Evolutionary conservation across 2,797 vertebrate species (phyloP).

Genomic region (Notoglanidium macrostoma): DNA sequence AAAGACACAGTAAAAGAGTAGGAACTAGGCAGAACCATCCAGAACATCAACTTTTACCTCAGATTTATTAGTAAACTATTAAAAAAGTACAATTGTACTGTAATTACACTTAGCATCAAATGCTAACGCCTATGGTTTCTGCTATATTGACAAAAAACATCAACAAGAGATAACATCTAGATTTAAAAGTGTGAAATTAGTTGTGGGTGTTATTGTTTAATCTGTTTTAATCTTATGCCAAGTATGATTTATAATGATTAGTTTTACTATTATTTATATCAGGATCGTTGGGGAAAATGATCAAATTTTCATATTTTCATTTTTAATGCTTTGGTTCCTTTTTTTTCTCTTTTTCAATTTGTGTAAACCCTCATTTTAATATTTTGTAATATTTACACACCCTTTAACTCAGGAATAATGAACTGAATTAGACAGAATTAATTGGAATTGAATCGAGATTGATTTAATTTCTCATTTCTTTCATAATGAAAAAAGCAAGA

Average conservation of each 20-base stretch:
- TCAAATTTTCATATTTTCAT: background rate
- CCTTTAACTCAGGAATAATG: background rate
- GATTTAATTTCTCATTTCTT: background rate
- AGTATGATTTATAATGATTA: background rate
- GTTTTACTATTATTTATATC: background rate
- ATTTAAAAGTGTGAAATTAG: background rate
- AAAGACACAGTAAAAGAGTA: background rate
- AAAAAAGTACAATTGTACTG: background rate
- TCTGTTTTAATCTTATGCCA: background rate
- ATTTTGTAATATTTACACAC: background rate
- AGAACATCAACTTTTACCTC: background rate
- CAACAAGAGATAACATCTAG: background rate
- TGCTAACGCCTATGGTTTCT: background rate
- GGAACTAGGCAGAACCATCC: background rate
- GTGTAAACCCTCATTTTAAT: background rate
- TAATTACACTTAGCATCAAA: background rate
- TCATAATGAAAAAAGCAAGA: background rate
- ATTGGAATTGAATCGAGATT: background rate
- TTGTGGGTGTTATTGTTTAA: background rate
- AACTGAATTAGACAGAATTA: background rate
- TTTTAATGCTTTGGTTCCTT: background rate
- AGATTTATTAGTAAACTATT: background rate
- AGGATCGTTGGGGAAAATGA: background rate
- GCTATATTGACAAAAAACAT: background rate
- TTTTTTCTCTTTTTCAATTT: background rate